Evolutionary conservation across 2,113 vertebrate species (phyloP), one percentile per base, ranked within the genome.

Genomic region (Xenopus borealis): DNA sequence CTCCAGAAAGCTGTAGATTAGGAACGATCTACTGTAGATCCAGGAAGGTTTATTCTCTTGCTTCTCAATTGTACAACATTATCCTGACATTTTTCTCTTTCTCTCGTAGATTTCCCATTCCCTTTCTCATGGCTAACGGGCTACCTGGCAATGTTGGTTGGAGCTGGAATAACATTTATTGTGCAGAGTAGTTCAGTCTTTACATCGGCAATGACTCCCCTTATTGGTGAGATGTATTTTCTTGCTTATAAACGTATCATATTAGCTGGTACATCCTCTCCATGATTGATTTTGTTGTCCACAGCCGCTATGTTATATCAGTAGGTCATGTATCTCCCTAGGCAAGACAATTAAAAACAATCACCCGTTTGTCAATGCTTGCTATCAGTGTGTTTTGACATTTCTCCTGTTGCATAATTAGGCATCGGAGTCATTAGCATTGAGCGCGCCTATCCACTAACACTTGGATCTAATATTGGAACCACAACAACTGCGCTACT

Each of bases 101-200:
- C 30, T 3, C 80, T 72, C 3, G 1, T 17, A 99, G 97, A 99
- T 85, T 98, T 99, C 75, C 95, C 95, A 1, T 98, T 93, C 79
- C 97, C 97, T 6, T 99, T 99, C 68, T 73, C 82, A 17, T 99
- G 97, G 95, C 78, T 98, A 4, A 95, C 96, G 0, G 97, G 97
- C 17, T 99, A 99, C 82, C 81, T 99, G 67, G 96, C 97, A 12
- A 98, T 99, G 65, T 0, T 95, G 0, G 95, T 97, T 10, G 97
- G 97, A 30, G 96, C 97, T 0, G 95, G 94, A 27, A 96, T 99
- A 95, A 99, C 97, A 50, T 98, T 99, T 3, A 85, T 98, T 0
- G 95, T 99, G 1, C 97, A 99, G 84, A 99, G 97, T 79, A 99
- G 97, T 82, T 99, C 97, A 0, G 95, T 99, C 72, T 99, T 99